phyloP scores from a whole-genome alignment of 2,797 vertebrate species.

The Poecilia wingei region DNA sequence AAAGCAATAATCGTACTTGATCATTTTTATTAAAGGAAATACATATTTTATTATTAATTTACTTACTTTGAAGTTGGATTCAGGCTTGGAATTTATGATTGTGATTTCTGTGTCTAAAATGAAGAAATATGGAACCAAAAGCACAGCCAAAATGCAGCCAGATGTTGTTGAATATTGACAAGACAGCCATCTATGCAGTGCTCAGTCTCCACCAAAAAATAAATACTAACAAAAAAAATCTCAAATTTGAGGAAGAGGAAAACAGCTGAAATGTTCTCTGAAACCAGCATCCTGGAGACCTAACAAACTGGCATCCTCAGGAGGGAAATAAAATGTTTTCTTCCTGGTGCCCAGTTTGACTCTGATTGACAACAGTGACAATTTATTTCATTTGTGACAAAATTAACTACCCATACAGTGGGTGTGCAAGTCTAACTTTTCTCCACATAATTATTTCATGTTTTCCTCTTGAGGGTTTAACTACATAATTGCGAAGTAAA shows the following conservation, averaged over 20 bases:
- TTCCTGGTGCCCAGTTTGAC: not conserved
- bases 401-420: not conserved
- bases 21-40: not conserved
- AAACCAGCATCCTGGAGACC: not conserved
- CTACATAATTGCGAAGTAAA: not conserved
- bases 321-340: not conserved
- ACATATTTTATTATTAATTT: not conserved
- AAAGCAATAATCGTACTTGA: not conserved
- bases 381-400: not conserved
- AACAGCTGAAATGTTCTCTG: not conserved
- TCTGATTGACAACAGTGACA: not conserved
- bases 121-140: not conserved
- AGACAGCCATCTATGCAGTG: not conserved
- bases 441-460: not conserved
- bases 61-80: not conserved
- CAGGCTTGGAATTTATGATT: not conserved
- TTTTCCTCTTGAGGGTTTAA: not conserved
- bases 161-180: not conserved
- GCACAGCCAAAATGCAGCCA: not conserved
- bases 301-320: not conserved
- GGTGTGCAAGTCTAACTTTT: not conserved
- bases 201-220: not conserved
- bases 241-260: not conserved
- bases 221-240: not conserved
- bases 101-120: not conserved